Conservation (phyloP, 2,113 vertebrate species). For the Campylomormyrus numenius region DNA sequence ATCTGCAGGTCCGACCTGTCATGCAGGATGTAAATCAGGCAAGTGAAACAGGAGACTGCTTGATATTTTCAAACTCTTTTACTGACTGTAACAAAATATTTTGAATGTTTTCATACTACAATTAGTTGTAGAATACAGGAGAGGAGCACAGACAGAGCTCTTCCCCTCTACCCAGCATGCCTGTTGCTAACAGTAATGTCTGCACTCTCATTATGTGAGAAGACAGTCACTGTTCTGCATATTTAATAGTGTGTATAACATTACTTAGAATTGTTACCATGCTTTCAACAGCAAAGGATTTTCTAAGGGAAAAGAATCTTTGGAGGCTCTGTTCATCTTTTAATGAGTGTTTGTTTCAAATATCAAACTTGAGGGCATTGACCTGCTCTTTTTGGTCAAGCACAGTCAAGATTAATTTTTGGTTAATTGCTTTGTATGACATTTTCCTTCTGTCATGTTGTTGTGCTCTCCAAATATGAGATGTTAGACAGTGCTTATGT, state of each 20-base stretch:
- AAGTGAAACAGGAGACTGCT: not conserved
- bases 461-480: not conserved
- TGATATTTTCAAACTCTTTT: not conserved
- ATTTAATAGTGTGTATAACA: not conserved
- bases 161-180: not conserved
- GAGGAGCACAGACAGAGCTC: not conserved
- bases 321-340: not conserved
- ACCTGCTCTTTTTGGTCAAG: not conserved
- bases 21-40: not conserved
- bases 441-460: not conserved
- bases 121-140: not conserved
- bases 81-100: not conserved
- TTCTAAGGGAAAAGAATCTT: not conserved
- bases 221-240: not conserved
- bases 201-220: not conserved
- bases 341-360: not conserved
- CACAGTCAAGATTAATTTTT: not conserved
- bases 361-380: not conserved
- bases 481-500: not conserved
- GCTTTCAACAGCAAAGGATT: not conserved
- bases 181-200: not conserved
- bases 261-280: not conserved
- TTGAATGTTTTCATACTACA: not conserved
- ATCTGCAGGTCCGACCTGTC: not conserved
- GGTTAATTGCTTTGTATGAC: not conserved